Base-by-base conservation (phyloP, 2,888 invertebrate species). In the Buathra laborator region DNA sequence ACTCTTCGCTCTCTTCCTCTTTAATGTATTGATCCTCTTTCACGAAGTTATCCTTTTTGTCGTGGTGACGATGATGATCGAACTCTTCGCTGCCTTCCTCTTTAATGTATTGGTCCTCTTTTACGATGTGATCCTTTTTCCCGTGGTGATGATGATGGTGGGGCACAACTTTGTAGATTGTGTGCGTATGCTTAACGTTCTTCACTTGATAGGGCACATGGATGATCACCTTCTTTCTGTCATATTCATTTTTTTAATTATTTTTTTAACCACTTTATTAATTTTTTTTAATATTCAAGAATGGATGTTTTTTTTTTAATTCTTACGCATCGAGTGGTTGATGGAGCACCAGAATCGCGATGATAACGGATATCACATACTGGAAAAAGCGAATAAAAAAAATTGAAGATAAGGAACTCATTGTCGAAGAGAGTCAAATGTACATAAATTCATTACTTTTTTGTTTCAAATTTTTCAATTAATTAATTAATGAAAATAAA, bases 151-250 rank as follows among this genome's bases (percentile, higher is more conserved):
- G 93, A 89, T 95, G 94, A 86, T 95, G 94, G 85, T 95, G 95
- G 67, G 96, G 95, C 53, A 96, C 94, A 0, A 96, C 95, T 92
- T 96, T 96, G 94, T 95, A 96, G n/a, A 97, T 95, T 0, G 96
- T 96, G 91, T 96, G 96, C 0, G 96, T 96, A 91, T 97, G 96
- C 88, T 96, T 96, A 86, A 96, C 95, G 88, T 96, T 96, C 93
- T 96, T 96, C 86, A 96, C 95, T 88, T 95, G 95, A 90, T 95
- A 95, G 0, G 96, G 97, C 19, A 97, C 95, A 90, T 96, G 96
- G 86, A 96, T 96, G 7, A 96, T 95, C 6, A 97, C 96, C 89
- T 96, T 96, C 88, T 96, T 96, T 71, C 96, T 95, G 87, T 1
- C 32, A 62, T n/a, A 1, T 14, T 29, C 14, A 59, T 29, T 3